Conservation (phyloP, 2,888 invertebrate genomes). For the Drosophila monieri region DNA sequence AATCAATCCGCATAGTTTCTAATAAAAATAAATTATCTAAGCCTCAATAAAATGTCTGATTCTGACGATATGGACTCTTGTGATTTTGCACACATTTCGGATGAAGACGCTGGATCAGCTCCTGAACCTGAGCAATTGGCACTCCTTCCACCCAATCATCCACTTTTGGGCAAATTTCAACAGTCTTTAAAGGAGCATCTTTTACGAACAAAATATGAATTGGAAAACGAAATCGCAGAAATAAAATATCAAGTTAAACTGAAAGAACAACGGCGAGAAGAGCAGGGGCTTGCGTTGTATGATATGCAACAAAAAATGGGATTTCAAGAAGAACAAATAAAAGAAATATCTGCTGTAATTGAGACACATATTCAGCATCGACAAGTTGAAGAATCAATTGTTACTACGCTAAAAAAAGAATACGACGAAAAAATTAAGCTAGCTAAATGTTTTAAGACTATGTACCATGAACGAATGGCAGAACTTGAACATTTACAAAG, state of each 20-base stretch:
- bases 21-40: not conserved
- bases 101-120: conserved; percentile 10
- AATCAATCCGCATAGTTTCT: not conserved
- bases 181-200: conserved; percentile 88
- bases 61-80: conserved; percentile 43
- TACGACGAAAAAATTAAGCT: conserved; percentile 78
- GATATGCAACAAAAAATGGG: conserved; percentile 85
- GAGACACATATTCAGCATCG: conserved; percentile 81
- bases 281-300: conserved; percentile 84
- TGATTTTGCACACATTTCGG: conserved; percentile 48
- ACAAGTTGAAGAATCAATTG: conserved; percentile 80
- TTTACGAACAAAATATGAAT: conserved; percentile 86
- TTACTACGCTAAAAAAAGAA: conserved; percentile 79
- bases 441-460: conserved; percentile 72
- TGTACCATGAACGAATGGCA: conserved; percentile 75
- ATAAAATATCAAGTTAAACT: conserved; percentile 85
- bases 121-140: conserved; percentile 57
- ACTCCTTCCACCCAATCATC: conserved; percentile 88
- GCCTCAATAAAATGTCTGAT: conserved; percentile 38
- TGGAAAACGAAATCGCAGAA: conserved; percentile 88
- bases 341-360: conserved; percentile 84
- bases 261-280: conserved; percentile 81
- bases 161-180: conserved; percentile 90
- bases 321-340: conserved; percentile 84
- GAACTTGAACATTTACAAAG: conserved; percentile 81